Evolutionary conservation across 1,140 invertebrate genomes (phyloP), one percentile per base, ranked within the genome.

Genomic region (Diploscapter pachys): DNA sequence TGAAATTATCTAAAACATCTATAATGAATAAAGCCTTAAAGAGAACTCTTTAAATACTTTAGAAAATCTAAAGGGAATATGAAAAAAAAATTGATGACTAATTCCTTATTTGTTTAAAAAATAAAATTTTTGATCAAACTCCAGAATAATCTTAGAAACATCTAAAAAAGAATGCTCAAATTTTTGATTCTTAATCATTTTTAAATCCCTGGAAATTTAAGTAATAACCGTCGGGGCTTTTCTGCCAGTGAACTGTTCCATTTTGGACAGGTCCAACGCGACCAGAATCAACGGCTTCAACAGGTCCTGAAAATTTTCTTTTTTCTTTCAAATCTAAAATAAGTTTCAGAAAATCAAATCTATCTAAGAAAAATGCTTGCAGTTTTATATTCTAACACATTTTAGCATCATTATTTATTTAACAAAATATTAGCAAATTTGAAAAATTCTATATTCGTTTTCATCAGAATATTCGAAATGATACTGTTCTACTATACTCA

Each of bases 151-250:
- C 13, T 59, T 13, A 59, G 9, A 59, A 59, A 13, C 9, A 59
- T 9, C 9, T 11, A 11, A 59, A 9, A 9, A 59, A 59, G 9
- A 59, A 59, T 13, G 13, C 9, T 9, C 13, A 9, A 59, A 9
- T 11, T 59, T 59, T 13, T 59, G 9, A 59, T 59, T 59, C 9
- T 59, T 59, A 59, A 13, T 59, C 57, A 11, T 59, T 13, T 9
- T 59, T 59, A 11, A 59, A 59, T 59, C 63, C 51, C 63, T 67
- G n/a, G 70, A 49, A 49, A 74, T 56, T 85, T 94, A 99, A 82
- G 96, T 99, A 81, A 99, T 98, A 52, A 99, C 96, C 73, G 95
- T 98, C 78, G 96, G 96, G 75, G 90, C 89, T 73, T 92, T 89
- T 65, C 96, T 89, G 50, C 93, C 93, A 4, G 95, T 98, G 84